These are phyloP conservation scores for Phortica magna DNA, from an alignment of 2,888 invertebrate species.

Conservation along the genomic window DNA sequence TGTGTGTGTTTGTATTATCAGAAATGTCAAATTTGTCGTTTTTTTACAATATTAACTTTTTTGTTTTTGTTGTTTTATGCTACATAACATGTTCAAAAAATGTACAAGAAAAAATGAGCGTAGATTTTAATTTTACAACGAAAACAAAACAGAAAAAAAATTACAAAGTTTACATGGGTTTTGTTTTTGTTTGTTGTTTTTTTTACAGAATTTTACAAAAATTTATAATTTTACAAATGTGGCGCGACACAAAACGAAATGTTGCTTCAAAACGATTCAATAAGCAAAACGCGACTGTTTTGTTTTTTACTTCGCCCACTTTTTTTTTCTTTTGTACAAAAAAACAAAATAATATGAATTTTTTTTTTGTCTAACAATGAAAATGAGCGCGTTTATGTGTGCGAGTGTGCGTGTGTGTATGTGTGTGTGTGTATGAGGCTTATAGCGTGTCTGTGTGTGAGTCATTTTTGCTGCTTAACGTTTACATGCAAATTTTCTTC, in stretches of 20 bases:
- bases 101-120: constrained; percentile 44
- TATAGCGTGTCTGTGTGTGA: neutral
- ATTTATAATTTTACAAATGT: constrained; percentile 15
- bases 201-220: constrained; percentile 44
- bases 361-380: constrained; percentile 1
- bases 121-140: constrained; percentile 50
- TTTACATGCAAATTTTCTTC: constrained; percentile 2
- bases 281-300: neutral
- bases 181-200: constrained; percentile 40
- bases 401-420: constrained; percentile 30
- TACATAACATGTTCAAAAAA: constrained; percentile 59
- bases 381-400: constrained; percentile 26
- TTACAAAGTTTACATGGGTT: constrained; percentile 17
- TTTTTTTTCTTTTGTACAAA: constrained; percentile 49
- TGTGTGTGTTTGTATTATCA: constrained; percentile 47
- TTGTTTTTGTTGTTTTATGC: constrained; percentile 54
- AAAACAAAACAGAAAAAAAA: constrained; percentile 16
- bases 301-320: constrained; percentile 22
- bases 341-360: constrained; percentile 45
- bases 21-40: constrained; percentile 49
- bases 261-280: neutral
- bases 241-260: constrained; percentile 28
- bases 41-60: constrained; percentile 29
- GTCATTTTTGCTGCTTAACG: neutral
- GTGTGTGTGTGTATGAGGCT: constrained; percentile 26